A percentile compares a stretch with the other conserved stretches of the same genome.
These are phyloP conservation scores for Ornithorhynchus anatinus DNA, from an alignment of 2,113 vertebrate species.

Conservation along the genomic window DNA sequence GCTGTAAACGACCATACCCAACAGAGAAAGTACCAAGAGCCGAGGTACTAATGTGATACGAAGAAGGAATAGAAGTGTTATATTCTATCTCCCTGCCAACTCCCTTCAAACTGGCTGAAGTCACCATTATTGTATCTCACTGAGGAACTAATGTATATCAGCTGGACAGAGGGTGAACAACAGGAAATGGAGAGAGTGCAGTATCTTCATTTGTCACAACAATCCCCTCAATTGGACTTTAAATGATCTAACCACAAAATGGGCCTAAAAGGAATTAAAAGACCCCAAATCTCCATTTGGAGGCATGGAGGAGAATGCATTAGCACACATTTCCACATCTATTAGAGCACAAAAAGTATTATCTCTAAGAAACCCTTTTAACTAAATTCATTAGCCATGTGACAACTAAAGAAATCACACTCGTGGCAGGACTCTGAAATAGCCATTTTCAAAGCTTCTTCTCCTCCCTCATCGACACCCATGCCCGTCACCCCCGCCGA, in stretches of 20 bases:
- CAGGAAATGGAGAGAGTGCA: neutral
- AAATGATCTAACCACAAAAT: constrained; percentile 19
- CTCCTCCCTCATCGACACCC: too few species aligned
- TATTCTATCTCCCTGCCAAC: neutral
- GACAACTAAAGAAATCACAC: neutral
- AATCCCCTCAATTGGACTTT: too few species aligned
- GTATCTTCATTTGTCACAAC: too few species aligned
- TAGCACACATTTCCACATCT: neutral
- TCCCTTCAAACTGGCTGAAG: neutral
- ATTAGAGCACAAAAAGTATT: constrained; percentile 14
- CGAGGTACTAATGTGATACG: neutral
- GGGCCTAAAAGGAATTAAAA: constrained; percentile 22
- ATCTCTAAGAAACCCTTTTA: constrained; percentile 19
- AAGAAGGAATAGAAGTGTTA: neutral
- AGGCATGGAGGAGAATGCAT: constrained; percentile 6
- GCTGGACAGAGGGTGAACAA: neutral
- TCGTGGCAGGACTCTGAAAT: neutral
- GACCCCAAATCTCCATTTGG: neutral
- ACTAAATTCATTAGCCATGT: constrained; percentile 11
- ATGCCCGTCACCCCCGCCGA: too few species aligned
- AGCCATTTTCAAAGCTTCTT: neutral
- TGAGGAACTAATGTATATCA: neutral
- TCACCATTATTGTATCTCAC: neutral
- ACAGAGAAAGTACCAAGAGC: neutral
- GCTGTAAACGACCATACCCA: neutral